A percentile compares a stretch with the other conserved stretches of the same genome.
These are phyloP conservation scores for Macrochelys suwanniensis DNA, from an alignment of 2,797 vertebrate genomes.

Conservation along the genomic window DNA sequence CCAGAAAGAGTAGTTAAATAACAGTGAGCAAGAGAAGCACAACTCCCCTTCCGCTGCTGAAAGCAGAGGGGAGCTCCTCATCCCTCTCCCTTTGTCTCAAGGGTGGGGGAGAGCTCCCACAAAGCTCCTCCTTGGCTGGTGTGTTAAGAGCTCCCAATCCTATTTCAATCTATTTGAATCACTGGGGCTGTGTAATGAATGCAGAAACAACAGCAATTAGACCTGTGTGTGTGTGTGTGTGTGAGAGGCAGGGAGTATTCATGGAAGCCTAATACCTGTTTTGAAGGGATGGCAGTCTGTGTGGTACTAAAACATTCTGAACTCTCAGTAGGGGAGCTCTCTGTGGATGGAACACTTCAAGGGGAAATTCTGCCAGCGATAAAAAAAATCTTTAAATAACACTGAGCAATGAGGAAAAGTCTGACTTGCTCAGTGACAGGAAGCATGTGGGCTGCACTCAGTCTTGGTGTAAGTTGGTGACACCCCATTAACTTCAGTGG, in stretches of 20 bases:
- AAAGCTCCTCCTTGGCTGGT: not conserved
- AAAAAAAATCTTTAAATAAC: constrained; percentile 1
- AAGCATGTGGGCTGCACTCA: not conserved
- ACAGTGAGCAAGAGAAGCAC: too few species aligned
- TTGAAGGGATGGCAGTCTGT: not conserved
- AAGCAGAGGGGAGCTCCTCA: too few species aligned
- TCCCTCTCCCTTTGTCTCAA: too few species aligned
- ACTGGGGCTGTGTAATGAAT: not conserved
- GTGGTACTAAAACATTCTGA: not conserved
- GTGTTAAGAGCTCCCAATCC: too few species aligned
- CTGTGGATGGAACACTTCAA: constrained; percentile 16
- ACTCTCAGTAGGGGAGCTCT: not conserved
- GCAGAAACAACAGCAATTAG: not conserved
- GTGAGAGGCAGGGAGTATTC: not conserved
- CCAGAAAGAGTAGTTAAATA: too few species aligned
- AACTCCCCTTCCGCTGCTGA: too few species aligned
- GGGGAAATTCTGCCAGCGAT: not conserved
- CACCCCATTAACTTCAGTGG: not conserved
- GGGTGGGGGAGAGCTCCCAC: not conserved
- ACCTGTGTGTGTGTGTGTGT: not conserved
- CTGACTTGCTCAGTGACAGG: fast-evolving
- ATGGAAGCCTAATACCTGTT: fast-evolving
- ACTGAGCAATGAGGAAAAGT: not conserved
- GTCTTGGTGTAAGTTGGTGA: not conserved
- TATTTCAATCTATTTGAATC: too few species aligned